Conservation (phyloP, 92 coral and sea anemone species). For the Epizoanthus ramosus region DNA sequence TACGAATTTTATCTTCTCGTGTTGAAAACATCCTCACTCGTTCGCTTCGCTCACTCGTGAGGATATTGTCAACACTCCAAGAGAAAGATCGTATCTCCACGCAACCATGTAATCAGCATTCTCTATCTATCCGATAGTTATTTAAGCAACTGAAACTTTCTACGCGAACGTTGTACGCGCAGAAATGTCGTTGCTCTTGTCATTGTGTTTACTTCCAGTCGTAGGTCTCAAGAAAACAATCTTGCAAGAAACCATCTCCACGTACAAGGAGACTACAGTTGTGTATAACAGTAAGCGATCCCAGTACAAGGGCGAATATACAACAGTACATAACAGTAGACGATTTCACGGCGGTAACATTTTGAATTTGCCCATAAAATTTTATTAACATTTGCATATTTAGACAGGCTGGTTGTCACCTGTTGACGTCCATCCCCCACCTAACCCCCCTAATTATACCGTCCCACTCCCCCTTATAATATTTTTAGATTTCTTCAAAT, state of each 20-base stretch:
- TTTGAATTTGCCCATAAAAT: neutral
- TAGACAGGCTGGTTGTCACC: conserved; percentile 22
- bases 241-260: no score
- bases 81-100: no score
- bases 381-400: conserved; percentile 14
- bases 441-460: neutral
- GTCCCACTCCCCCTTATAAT: neutral
- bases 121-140: neutral
- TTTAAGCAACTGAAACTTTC: neutral
- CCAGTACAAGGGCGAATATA: neutral
- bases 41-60: no score
- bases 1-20: no score
- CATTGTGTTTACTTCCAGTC: no score
- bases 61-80: no score
- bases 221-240: no score
- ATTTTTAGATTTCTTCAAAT: neutral
- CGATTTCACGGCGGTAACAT: neutral
- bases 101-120: no score
- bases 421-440: neutral
- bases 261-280: neutral
- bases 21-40: no score
- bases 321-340: neutral
- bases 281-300: neutral
- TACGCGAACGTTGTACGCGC: no score
- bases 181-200: no score